Evolutionary conservation across 2,113 vertebrate genomes (phyloP).

Genomic region (Piaya cayana): DNA sequence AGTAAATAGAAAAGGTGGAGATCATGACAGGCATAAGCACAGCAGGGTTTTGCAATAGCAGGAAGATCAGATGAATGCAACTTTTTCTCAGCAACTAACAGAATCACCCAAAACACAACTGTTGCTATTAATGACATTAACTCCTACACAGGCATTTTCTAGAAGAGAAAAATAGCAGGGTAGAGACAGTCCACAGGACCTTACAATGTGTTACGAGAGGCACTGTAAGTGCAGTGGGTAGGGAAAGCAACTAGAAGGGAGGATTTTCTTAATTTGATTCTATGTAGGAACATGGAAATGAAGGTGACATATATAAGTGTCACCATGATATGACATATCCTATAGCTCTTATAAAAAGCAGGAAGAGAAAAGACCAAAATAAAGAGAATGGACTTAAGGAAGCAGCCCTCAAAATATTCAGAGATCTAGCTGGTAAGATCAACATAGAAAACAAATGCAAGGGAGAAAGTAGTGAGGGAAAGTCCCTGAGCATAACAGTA

Average conservation of each 20-base stretch:
- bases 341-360: not conserved
- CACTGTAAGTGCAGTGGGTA: not conserved
- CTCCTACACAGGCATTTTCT: not conserved
- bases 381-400: not conserved
- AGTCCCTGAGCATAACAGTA: not conserved
- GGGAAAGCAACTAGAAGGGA: not conserved
- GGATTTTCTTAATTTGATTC: not conserved
- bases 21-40: not conserved
- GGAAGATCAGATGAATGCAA: not conserved
- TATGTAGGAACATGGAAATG: not conserved
- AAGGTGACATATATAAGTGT: not conserved
- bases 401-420: not conserved
- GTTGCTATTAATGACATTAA: not conserved
- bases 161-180: not conserved
- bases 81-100: conserved; percentile 5
- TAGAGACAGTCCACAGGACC: not conserved
- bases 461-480: not conserved
- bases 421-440: not conserved
- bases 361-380: not conserved
- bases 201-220: not conserved
- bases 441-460: not conserved
- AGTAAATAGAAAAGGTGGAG: not conserved
- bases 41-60: conserved; percentile 11
- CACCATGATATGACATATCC: not conserved
- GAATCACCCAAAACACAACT: not conserved